A percentile compares a stretch with the other conserved stretches of the same genome.
phyloP scores from a whole-genome alignment of 2,113 vertebrate species.

The Podilymbus podiceps region DNA sequence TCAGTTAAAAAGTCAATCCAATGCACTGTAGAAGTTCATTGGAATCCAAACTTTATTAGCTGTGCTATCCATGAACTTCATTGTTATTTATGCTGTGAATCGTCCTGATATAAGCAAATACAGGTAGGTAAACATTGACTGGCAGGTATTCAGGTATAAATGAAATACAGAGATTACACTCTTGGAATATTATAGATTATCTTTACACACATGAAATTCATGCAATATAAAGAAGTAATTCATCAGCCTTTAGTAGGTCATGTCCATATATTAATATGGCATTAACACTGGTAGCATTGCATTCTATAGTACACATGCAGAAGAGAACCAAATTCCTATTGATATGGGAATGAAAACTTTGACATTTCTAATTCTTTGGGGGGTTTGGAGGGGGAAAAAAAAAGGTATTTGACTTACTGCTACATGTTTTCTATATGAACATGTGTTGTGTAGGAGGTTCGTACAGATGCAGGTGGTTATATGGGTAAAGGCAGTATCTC shows the following conservation, averaged over 20 bases:
- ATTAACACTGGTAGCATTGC: background rate
- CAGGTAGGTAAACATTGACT: background rate
- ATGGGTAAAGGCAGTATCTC: background rate
- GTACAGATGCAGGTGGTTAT: background rate
- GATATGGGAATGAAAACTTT: background rate
- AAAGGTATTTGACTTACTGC: background rate
- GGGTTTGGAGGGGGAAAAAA: background rate
- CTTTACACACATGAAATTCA: background rate
- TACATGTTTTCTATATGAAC: background rate
- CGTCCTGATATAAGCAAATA: background rate
- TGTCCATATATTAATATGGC: background rate
- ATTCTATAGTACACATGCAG: background rate
- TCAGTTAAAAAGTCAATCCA: background rate
- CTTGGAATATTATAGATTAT: background rate
- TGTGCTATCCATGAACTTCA: background rate
- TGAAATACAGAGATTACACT: background rate
- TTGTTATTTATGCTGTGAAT: background rate
- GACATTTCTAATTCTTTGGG: background rate
- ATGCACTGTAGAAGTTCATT: background rate
- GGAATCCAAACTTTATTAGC: background rate
- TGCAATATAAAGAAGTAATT: background rate
- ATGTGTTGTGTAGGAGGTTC: background rate
- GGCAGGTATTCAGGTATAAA: background rate
- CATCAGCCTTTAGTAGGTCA: background rate
- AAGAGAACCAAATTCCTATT: background rate